Evolutionary conservation across 1,140 invertebrate species (phyloP).

Genomic region (Drosophila oshimai): DNA sequence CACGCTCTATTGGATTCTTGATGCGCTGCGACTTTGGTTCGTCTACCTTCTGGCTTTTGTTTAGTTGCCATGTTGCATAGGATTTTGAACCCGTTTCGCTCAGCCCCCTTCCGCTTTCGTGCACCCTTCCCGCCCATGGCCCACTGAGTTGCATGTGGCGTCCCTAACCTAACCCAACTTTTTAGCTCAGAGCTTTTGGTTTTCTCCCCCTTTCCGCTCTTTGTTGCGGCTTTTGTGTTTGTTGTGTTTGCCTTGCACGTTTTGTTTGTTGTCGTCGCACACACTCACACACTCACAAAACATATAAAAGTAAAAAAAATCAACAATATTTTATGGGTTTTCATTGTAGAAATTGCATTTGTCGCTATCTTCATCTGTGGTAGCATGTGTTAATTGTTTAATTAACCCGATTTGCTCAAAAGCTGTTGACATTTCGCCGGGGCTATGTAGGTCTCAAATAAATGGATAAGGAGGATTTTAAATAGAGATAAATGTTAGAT

Average conservation of each 20-base stretch:
- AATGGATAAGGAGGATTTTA: slow-evolving; percentile 4
- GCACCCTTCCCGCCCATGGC: background rate
- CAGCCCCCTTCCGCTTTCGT: background rate
- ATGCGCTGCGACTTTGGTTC: slow-evolving; percentile 56
- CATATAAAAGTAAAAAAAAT: background rate
- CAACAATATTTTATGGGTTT: slow-evolving; percentile 25
- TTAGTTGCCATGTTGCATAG: slow-evolving; percentile 79
- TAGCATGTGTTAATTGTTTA: slow-evolving; percentile 57
- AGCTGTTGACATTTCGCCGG: slow-evolving; percentile 18
- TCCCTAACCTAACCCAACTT: slow-evolving; percentile 81
- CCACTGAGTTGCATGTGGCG: slow-evolving; percentile 57
- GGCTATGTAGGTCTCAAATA: background rate
- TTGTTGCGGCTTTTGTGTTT: slow-evolving; percentile 39
- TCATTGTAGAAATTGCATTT: slow-evolving; percentile 20
- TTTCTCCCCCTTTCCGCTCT: slow-evolving; percentile 21
- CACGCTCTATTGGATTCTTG: slow-evolving; percentile 69
- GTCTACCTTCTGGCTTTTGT: slow-evolving; percentile 68
- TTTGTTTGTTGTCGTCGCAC: slow-evolving; percentile 15
- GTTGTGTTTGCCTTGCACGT: slow-evolving; percentile 36
- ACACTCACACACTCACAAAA: background rate
- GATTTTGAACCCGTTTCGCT: slow-evolving; percentile 78
- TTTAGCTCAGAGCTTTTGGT: slow-evolving; percentile 52
- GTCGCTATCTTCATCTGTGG: slow-evolving; percentile 15
- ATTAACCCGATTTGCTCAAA: slow-evolving; percentile 36
- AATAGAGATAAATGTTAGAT: background rate